A percentile compares a stretch with the other conserved stretches of the same genome.
Conservation (phyloP, 2,113 vertebrate species). For the Zosterops japonicus region DNA sequence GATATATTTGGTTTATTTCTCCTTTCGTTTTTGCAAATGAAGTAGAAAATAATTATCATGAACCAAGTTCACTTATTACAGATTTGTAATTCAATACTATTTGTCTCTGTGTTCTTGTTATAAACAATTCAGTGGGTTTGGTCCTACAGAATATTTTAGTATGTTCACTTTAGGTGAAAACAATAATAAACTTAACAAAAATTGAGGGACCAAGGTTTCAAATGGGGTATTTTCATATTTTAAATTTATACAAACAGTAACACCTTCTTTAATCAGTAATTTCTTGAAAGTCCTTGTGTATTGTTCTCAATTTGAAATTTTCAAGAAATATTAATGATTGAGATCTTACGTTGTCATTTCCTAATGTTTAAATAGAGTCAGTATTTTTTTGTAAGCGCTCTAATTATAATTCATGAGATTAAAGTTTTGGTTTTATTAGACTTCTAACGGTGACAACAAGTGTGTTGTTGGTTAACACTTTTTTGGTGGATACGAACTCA, state of each 20-base stretch:
- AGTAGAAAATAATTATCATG: background rate
- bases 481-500: background rate
- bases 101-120: background rate
- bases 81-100: background rate
- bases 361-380: constrained; percentile 26
- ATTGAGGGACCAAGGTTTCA: background rate
- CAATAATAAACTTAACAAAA: background rate
- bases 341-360: background rate
- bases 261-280: background rate
- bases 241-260: background rate
- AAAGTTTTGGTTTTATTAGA: constrained; percentile 43
- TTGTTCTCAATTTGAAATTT: background rate
- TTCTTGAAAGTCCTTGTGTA: constrained; percentile 15
- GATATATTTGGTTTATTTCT: background rate
- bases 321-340: background rate
- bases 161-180: background rate
- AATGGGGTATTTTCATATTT: background rate
- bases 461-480: background rate
- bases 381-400: constrained; percentile 27
- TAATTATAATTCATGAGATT: constrained; percentile 19
- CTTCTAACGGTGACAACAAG: background rate
- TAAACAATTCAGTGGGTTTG: background rate
- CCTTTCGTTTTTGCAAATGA: background rate
- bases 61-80: background rate
- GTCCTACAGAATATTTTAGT: background rate